Evolutionary conservation across 2,797 vertebrate species (phyloP), one percentile per base, ranked within the genome.

Genomic region (Aeoliscus strigatus): DNA sequence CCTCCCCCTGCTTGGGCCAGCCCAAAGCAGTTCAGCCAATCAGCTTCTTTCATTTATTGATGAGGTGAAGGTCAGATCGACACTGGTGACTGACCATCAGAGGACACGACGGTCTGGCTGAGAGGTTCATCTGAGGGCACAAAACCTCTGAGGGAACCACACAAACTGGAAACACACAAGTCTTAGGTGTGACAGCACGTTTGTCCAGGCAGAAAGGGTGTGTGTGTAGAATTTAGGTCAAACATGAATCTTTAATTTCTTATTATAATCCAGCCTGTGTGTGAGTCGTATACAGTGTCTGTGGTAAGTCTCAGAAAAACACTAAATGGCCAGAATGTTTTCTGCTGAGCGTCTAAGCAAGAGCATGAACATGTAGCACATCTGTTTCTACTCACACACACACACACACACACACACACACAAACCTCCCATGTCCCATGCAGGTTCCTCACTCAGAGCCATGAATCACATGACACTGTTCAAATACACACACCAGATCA

Each of bases 371-470:
- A 49, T 28, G 33, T 55, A 43, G 44, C 35, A 73, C 75, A 78
- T 78, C 68, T 79, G 76, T 69, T 74, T 72, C 61, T 62, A 78
- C 48, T 73, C 40, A 65, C 23, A 24, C n/a, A 36, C 30, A 39
- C n/a, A 40, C 28, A 27, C 38, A 29, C 40, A 32, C 60, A 62
- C n/a, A n/a, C n/a, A n/a, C n/a, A n/a, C n/a, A n/a, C n/a, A n/a
- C n/a, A n/a, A n/a, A n/a, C n/a, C n/a, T 67, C 59, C 32, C 54
- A 28, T 56, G 57, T 60, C 68, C 73, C 51, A 46, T 55, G 41
- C 14, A 40, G 41, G 50, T 57, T 64, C 65, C 50, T 46, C 52
- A 41, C 50, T 42, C 21, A 41, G 38, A 41, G 38, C 50, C 41
- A 5, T 8, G 40, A 58, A 64, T 70, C 55, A 13, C 51, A 69